A percentile compares a stretch with the other conserved stretches of the same genome.
Evolutionary conservation across 2,113 vertebrate species (phyloP).

Genomic region (Paradoxurus hermaphroditus): DNA sequence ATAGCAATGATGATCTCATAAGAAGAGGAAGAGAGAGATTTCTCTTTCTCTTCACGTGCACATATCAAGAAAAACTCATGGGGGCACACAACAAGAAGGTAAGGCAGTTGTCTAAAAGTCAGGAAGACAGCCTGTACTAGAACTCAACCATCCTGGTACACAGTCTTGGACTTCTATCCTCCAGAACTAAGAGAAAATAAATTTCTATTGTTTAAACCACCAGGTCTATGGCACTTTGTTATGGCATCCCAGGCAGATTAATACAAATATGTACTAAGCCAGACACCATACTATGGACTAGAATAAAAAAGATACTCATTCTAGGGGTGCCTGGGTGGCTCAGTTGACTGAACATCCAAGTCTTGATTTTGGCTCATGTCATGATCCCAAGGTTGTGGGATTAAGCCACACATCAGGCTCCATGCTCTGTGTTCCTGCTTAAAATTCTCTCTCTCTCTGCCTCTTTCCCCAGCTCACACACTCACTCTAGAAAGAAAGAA

Average conservation of each 20-base stretch:
- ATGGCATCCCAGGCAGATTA: neutral
- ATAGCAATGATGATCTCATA: neutral
- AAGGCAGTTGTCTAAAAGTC: neutral
- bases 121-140: neutral
- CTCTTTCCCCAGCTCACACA: too few relatives aligned
- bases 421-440: too few relatives aligned
- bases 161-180: neutral
- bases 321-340: neutral
- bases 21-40: neutral
- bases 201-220: neutral
- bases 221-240: neutral
- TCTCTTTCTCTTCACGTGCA: neutral
- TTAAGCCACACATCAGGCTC: too few relatives aligned
- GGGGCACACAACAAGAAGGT: neutral
- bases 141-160: neutral
- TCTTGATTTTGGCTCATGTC: neutral
- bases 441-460: too few relatives aligned
- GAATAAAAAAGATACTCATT: neutral
- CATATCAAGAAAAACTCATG: neutral
- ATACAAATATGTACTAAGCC: neutral
- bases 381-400: too few relatives aligned
- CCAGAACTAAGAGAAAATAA: neutral
- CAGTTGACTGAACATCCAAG: neutral
- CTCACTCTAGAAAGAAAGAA: too few relatives aligned
- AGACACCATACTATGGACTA: neutral